These are phyloP conservation scores for Choloepus hoffmanni DNA, from an alignment of 2,113 vertebrate genomes.

Conservation along the genomic window DNA sequence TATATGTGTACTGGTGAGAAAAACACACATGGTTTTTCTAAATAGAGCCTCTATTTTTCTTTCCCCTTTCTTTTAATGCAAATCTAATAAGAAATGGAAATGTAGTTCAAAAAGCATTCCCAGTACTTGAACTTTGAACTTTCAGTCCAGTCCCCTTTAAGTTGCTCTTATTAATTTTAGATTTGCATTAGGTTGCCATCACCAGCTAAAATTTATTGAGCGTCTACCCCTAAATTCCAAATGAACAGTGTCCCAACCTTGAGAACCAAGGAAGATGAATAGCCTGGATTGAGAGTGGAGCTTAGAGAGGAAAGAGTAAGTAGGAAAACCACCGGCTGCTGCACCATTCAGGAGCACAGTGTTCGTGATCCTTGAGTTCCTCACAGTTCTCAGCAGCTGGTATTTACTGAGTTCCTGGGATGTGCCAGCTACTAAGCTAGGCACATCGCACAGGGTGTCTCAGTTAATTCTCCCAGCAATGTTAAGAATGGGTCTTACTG, in stretches of 20 bases:
- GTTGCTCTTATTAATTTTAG: slow-evolving; percentile 41
- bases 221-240: background rate
- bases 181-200: background rate
- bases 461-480: background rate
- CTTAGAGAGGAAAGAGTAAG: background rate
- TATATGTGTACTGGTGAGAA: background rate
- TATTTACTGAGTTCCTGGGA: background rate
- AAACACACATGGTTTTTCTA: background rate
- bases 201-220: background rate
- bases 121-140: background rate
- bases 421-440: background rate
- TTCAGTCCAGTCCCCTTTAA: background rate
- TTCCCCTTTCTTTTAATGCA: slow-evolving; percentile 16
- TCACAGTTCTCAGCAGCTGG: background rate
- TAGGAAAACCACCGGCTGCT: background rate
- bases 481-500: background rate
- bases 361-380: background rate
- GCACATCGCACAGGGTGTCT: background rate
- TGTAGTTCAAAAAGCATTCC: background rate
- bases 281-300: background rate
- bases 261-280: background rate
- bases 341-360: background rate
- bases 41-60: background rate
- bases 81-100: slow-evolving; percentile 36
- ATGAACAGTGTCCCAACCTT: background rate